Evolutionary conservation across 2,113 vertebrate genomes (phyloP).

Genomic region (Sisor rabdophorus): DNA sequence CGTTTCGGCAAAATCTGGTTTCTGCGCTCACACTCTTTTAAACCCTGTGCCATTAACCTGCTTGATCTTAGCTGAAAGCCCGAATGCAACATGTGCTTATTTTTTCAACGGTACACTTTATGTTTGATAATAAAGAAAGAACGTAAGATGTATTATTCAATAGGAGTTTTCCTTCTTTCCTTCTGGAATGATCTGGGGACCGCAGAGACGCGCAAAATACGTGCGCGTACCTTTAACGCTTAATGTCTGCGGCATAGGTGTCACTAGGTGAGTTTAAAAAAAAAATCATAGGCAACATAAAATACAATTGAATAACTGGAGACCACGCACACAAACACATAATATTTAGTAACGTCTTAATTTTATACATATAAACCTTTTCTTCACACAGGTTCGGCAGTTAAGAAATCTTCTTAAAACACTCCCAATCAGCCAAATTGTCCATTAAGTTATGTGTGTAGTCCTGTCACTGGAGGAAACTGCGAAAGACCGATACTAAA

Average conservation of each 20-base stretch:
- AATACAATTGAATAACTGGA: not conserved
- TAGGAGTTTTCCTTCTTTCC: not conserved
- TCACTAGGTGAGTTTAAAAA: not conserved
- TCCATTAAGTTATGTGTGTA: not conserved
- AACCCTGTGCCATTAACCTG: not conserved
- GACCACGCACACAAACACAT: not conserved
- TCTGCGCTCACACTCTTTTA: not conserved
- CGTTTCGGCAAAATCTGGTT: not conserved
- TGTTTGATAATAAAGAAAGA: not conserved
- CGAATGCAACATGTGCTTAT: conserved; percentile 8
- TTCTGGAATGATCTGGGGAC: not conserved
- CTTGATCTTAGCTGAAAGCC: not conserved
- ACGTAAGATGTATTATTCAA: not conserved
- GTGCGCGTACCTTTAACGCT: conserved; percentile 14
- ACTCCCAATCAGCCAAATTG: not conserved
- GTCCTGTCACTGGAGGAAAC: not conserved
- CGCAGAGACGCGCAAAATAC: not conserved
- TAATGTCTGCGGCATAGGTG: not conserved
- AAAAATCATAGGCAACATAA: not conserved
- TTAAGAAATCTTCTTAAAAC: conserved; percentile 5
- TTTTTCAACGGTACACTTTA: too few species aligned
- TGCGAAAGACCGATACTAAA: not conserved
- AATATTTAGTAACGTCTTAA: not conserved
- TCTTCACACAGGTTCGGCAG: not conserved
- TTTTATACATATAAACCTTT: too few species aligned